Percentiles rank a stretch among this genome's conserved stretches.
phyloP scores from a whole-genome alignment of 2,797 vertebrate genomes.

The Rhodeus uyekii region DNA sequence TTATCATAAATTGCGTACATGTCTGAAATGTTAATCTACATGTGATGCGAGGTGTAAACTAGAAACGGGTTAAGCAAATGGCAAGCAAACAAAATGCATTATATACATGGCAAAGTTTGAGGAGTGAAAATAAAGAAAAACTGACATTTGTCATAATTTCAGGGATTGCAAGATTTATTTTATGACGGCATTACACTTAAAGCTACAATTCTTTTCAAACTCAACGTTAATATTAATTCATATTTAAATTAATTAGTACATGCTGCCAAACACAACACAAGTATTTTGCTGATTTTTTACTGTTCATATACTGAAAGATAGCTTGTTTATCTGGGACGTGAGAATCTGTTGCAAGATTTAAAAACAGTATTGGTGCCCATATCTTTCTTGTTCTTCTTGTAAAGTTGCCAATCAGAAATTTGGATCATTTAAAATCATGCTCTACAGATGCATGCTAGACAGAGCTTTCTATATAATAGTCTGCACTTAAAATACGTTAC shows the following conservation, averaged over 20 bases:
- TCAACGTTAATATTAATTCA: background rate
- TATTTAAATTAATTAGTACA: background rate
- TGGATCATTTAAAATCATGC: background rate
- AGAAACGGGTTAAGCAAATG: background rate
- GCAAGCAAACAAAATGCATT: background rate
- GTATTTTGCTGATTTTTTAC: too few species aligned
- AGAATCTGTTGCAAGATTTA: background rate
- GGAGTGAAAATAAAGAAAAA: background rate
- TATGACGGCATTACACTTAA: background rate
- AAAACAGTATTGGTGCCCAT: slow-evolving; percentile 5
- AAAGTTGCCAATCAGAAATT: too few species aligned
- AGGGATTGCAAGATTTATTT: background rate
- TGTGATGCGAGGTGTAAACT: background rate
- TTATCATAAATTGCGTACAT: slow-evolving; percentile 35
- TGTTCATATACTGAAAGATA: background rate
- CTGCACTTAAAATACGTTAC: background rate
- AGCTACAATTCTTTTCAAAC: background rate
- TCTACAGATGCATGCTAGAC: background rate
- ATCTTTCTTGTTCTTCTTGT: too few species aligned
- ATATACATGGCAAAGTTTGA: background rate
- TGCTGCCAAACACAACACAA: background rate
- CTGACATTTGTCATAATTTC: background rate
- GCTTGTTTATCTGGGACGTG: background rate
- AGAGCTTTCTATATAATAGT: background rate
- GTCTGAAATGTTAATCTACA: slow-evolving; percentile 29